Conservation (phyloP, 1,140 invertebrate species). For the Drosophila tristis region DNA sequence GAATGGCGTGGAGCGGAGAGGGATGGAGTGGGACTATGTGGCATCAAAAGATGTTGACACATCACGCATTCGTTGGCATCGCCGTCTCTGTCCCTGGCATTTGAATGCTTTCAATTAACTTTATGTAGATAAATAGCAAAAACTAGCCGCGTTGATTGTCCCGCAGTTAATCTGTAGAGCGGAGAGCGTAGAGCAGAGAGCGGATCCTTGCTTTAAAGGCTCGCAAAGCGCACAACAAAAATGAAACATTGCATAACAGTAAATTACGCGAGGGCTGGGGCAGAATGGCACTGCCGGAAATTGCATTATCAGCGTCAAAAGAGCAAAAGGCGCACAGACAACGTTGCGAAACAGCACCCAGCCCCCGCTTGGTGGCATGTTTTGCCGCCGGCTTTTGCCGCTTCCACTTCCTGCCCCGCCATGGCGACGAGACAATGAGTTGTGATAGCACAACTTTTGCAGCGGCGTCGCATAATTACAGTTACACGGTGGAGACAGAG, state of each 20-base stretch:
- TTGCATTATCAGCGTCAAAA: conserved; percentile 83
- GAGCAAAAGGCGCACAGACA: conserved; percentile 40
- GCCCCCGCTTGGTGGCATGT: conserved; percentile 42
- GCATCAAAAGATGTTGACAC: conserved; percentile 75
- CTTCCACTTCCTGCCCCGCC: conserved; percentile 61
- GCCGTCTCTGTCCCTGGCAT: conserved; percentile 29
- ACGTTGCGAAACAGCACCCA: background rate
- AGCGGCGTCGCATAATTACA: conserved; percentile 73
- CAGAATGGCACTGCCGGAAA: conserved; percentile 54
- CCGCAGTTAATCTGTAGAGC: background rate
- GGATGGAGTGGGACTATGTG: conserved; percentile 54
- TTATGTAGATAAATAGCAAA: conserved; percentile 76
- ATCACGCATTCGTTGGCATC: conserved; percentile 54
- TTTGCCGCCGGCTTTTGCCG: conserved; percentile 66
- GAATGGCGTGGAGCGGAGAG: background rate
- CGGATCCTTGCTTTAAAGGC: conserved; percentile 46
- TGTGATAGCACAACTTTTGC: conserved; percentile 76
- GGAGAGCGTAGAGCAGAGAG: background rate
- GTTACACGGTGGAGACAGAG: conserved; percentile 10
- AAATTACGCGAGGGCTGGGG: conserved; percentile 57
- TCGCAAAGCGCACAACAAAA: conserved; percentile 48
- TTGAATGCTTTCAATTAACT: conserved; percentile 82
- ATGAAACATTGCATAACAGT: conserved; percentile 81
- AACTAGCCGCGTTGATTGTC: conserved; percentile 27
- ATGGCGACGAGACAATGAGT: conserved; percentile 72